Evolutionary conservation across 2,797 vertebrate species (phyloP), one percentile per base, ranked within the genome.

Genomic region (Micrastur ruficollis): DNA sequence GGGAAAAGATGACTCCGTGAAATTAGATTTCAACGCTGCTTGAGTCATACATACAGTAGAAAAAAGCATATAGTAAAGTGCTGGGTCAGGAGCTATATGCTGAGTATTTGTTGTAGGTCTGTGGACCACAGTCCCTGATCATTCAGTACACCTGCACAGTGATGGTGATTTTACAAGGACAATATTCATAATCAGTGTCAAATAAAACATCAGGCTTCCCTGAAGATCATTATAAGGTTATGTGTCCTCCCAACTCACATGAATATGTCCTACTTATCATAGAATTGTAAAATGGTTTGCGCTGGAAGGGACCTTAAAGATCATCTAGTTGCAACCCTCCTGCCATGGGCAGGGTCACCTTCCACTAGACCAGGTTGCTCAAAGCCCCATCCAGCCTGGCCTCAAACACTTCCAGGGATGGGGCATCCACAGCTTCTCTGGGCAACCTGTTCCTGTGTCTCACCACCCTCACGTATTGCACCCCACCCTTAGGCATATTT

Each of bases 1-100:
- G 11, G 18, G 27, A 80, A 59, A 82, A 87, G 52, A 90, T 85
- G 62, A 72, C 36, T 82, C 49, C 2, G 3, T 78, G 58, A 97
- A 97, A 97, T 96, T 83, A 79, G 50, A 93, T 95, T 97, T 97
- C 83, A 90, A 47, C 44, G 46, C 59, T 90, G 32, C 22, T 91
- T 19, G 19, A 75, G 38, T 84, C 83, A 78, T 88, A 94, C 52
- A 26, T 52, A 61, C 16, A 34, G 55, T 32, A 55, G 53, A 93
- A 96, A 97, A 87, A 97, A 96, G 40, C 26, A 46, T 83, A 50
- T 14, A 65, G 58, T 27, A 75, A 75, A 93, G 36, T 89, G n/a
- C 62, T 83, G 36, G 42, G 32, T 80, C 89, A 72, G n/a, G 32
- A 89, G 23, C 70, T 75, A 14, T 44, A 12, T 71, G 40, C 52